Conservation (phyloP, 2,113 vertebrate species). For the Hydrolagus affinis region DNA sequence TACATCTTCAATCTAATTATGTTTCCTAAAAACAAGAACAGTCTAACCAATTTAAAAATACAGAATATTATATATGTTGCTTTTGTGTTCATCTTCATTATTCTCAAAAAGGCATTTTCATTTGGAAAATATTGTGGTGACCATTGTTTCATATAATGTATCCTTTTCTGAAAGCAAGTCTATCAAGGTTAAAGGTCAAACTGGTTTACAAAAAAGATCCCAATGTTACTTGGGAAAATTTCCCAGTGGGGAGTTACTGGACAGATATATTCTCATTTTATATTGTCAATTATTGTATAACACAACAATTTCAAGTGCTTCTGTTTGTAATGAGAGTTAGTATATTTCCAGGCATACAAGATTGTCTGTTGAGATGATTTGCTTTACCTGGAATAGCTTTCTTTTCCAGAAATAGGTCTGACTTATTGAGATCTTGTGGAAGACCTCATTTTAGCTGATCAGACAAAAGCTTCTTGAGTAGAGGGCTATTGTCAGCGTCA, state of each 20-base stretch:
- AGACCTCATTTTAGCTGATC: not conserved
- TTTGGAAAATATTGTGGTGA: not conserved
- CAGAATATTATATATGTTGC: not conserved
- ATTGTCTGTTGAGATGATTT: not conserved
- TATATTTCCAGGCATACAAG: not conserved
- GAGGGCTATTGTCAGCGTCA: not conserved
- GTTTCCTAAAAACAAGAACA: conserved; percentile 14
- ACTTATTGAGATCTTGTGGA: not conserved
- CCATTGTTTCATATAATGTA: not conserved
- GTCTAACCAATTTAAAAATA: not conserved
- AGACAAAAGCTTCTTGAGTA: not conserved
- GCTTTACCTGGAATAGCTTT: too few species aligned
- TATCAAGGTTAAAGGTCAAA: not conserved
- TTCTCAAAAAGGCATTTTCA: not conserved
- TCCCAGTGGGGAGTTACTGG: not conserved
- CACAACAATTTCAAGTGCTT: conserved; percentile 20
- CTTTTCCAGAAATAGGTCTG: too few species aligned
- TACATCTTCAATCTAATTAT: not conserved
- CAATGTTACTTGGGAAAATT: conserved; percentile 24
- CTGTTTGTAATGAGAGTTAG: not conserved
- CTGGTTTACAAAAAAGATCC: not conserved
- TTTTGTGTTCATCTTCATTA: not conserved
- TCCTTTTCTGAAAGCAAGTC: conserved; percentile 1
- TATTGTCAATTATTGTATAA: not conserved
- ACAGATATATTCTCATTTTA: not conserved